These are phyloP conservation scores for Heterodera carotae DNA, from an alignment of 1,140 invertebrate genomes.

Conservation along the genomic window DNA sequence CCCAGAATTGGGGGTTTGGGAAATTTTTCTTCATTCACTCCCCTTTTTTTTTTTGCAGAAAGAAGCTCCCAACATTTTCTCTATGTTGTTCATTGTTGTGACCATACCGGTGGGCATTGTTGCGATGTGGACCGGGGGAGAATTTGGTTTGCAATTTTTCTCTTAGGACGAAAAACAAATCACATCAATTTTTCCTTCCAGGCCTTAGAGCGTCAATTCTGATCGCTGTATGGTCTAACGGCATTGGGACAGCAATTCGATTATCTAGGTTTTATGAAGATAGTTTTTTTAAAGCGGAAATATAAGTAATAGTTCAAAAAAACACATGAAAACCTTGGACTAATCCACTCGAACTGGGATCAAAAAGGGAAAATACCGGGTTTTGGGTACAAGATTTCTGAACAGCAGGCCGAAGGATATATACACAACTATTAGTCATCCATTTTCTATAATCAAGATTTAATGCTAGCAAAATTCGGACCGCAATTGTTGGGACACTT, in stretches of 20 bases:
- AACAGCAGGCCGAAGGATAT: no score
- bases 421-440: no score
- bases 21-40: no score
- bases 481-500: neutral
- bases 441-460: no score
- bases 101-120: slow-evolving; percentile 54
- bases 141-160: slow-evolving; percentile 27
- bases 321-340: no score
- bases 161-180: neutral
- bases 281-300: no score
- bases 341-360: no score
- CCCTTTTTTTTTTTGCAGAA: neutral
- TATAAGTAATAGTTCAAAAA: no score
- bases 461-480: no score
- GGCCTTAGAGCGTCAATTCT: slow-evolving; percentile 50
- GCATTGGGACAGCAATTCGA: slow-evolving; percentile 49
- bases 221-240: slow-evolving; percentile 55
- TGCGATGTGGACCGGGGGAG: slow-evolving; percentile 56
- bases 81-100: slow-evolving; percentile 47
- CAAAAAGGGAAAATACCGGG: no score
- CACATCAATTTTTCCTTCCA: neutral
- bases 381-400: no score
- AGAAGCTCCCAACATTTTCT: slow-evolving; percentile 46
- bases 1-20: no score
- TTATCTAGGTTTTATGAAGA: slow-evolving; percentile 47